Evolutionary conservation across 2,888 invertebrate species (phyloP).

Genomic region (Rapana venosa): DNA sequence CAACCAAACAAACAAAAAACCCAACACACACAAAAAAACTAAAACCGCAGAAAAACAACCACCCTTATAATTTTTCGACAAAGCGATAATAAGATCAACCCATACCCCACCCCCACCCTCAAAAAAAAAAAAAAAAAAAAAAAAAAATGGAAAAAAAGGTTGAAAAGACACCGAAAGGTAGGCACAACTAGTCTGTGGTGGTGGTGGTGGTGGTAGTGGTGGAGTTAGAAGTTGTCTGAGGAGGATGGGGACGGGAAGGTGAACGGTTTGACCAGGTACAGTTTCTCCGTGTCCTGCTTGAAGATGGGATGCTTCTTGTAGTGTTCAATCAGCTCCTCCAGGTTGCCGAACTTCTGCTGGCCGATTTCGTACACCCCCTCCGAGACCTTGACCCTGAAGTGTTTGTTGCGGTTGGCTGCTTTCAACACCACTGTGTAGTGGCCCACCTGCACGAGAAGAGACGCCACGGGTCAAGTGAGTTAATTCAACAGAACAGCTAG

Average conservation of each 20-base stretch:
- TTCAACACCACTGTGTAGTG: slow-evolving; percentile 98
- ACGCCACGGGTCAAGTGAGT: too few relatives aligned
- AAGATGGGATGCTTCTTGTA: slow-evolving; percentile 99
- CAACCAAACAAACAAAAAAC: too few relatives aligned
- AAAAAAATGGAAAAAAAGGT: too few relatives aligned
- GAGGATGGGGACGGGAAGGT: slow-evolving; percentile 62
- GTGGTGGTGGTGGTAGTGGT: background rate
- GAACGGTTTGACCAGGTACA: slow-evolving; percentile 96
- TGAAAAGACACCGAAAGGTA: background rate
- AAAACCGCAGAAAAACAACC: background rate
- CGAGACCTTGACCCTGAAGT: slow-evolving; percentile 96
- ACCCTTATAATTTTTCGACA: background rate
- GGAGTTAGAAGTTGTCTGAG: slow-evolving; percentile 41
- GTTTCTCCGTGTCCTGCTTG: slow-evolving; percentile 91
- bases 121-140: too few relatives aligned
- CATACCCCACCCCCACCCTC: background rate
- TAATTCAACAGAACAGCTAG: too few relatives aligned
- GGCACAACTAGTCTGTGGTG: background rate
- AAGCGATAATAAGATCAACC: background rate
- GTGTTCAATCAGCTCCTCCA: slow-evolving; percentile 98
- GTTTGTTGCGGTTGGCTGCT: slow-evolving; percentile 98
- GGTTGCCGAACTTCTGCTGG: slow-evolving; percentile 95
- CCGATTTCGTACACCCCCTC: slow-evolving; percentile 95
- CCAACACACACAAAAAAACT: background rate
- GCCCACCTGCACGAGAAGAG: slow-evolving; percentile 87